These are phyloP conservation scores for Felis catus DNA, from an alignment of 2,113 vertebrate species.

Conservation along the genomic window DNA sequence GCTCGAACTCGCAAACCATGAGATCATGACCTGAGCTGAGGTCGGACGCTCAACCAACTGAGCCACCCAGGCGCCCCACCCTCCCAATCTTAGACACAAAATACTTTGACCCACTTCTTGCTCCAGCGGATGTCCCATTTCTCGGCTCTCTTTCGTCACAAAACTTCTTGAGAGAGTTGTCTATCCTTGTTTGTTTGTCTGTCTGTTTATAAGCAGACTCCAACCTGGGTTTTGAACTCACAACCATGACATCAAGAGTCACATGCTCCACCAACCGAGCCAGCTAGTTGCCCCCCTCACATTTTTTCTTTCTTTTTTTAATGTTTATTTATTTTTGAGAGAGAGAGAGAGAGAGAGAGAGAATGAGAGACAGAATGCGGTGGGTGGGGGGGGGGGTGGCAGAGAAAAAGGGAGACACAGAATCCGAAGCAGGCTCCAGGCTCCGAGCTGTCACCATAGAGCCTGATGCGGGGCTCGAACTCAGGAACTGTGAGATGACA, in stretches of 20 bases:
- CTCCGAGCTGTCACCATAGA: too few species aligned
- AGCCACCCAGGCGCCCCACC: too few species aligned
- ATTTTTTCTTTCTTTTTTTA: neutral
- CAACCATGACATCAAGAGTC: neutral
- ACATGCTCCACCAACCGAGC: neutral
- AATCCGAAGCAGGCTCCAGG: too few species aligned
- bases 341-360: too few species aligned
- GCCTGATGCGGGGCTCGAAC: too few species aligned
- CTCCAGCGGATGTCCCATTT: neutral
- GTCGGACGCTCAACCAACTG: too few species aligned
- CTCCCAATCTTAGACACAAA: neutral
- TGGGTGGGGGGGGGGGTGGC: accelerated
- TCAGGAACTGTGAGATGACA: too few species aligned
- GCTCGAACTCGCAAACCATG: too few species aligned
- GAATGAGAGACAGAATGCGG: too few species aligned
- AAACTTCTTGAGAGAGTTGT: neutral
- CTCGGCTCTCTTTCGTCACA: neutral
- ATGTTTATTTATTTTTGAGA: too few species aligned
- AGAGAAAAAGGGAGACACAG: too few species aligned
- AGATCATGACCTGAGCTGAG: too few species aligned
- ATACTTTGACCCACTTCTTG: neutral
- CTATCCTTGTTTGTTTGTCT: neutral
- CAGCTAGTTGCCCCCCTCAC: neutral
- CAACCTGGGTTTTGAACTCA: neutral
- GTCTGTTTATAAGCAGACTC: neutral